phyloP scores from a whole-genome alignment of 2,888 invertebrate species.

The Leucoma salicis region DNA sequence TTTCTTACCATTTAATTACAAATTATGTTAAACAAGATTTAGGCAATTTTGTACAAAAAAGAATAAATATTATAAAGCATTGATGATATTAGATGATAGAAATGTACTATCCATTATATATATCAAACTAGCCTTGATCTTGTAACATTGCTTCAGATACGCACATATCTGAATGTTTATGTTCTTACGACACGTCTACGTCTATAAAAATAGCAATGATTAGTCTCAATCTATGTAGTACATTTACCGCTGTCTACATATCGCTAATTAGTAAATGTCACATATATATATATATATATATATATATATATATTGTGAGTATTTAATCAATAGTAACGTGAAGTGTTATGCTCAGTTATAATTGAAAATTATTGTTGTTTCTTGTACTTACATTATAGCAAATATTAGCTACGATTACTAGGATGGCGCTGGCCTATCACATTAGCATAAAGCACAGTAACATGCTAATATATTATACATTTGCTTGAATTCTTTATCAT shows the following conservation, averaged over 20 bases:
- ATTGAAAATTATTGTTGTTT: slow-evolving; percentile 2
- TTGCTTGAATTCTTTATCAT: too few species aligned
- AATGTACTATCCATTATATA: too few species aligned
- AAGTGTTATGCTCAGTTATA: slow-evolving; percentile 9
- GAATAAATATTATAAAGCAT: too few species aligned
- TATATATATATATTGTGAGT: not conserved
- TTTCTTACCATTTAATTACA: too few species aligned
- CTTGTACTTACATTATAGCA: slow-evolving; percentile 7
- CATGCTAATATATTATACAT: too few species aligned
- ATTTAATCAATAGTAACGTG: not conserved
- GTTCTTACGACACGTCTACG: slow-evolving; percentile 28
- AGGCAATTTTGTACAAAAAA: too few species aligned
- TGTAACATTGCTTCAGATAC: slow-evolving; percentile 65
- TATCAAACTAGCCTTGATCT: too few species aligned
- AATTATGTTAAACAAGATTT: too few species aligned
- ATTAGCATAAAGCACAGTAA: too few species aligned
- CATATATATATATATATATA: not conserved
- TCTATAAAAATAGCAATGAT: slow-evolving; percentile 13
- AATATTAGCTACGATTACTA: not conserved
- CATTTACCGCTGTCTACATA: slow-evolving; percentile 1
- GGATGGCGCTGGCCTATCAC: slow-evolving; percentile 13
- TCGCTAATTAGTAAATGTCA: slow-evolving; percentile 4
- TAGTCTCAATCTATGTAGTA: slow-evolving; percentile 15
- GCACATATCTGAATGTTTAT: slow-evolving; percentile 59
- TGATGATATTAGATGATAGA: too few species aligned